Base-by-base conservation (phyloP, 2,888 invertebrate genomes). In the Antheraea assamensis region DNA sequence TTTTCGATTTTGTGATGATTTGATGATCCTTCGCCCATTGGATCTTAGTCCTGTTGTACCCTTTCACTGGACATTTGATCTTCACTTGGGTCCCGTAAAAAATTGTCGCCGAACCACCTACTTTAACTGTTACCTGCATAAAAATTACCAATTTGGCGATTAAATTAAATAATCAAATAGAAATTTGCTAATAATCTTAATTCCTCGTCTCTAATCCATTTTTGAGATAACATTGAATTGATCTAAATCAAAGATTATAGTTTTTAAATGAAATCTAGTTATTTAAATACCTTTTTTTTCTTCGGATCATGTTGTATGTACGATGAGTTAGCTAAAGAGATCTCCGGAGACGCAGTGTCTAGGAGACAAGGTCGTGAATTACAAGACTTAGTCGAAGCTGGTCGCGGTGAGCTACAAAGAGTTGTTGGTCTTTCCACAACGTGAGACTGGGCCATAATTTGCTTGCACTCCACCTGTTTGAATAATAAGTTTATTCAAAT, bases 381-480 rank as follows among this genome's bases (percentile, higher is more conserved):
- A 92, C 99, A 99, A 0, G 97, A 96, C 85, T 98, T 98, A 68
- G 96, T 96, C 71, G 96, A 94, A 0, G 97, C 95, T 0, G 98
- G 98, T 73, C 96, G 96, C 0, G 96, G 96, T 0, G 96, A 94
- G 21, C 97, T 96, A 88, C 98, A 98, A 87, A 97, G 96, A 0
- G 96, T 95, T 31, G 97, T 95, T 0, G 97, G 96, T 24, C 98
- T 95, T 81, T 97, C 97, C 74, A 98, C 97, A 80, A 97, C 97
- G 87, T 98, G 98, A n/a, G 98, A 98, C 86, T 98, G 97, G 0
- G 98, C 98, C 96, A 98, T 97, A 77, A 98, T 96, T 92, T 99
- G 98, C 86, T 98, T 98, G 90, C 99, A 99, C 79, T 97, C 96
- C 77, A 97, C 96, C 93, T 72, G 42, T 55, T 58, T 24, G 13